Evolutionary conservation across 2,797 vertebrate genomes (phyloP), one percentile per base, ranked within the genome.

Genomic region (Amblyraja radiata): DNA sequence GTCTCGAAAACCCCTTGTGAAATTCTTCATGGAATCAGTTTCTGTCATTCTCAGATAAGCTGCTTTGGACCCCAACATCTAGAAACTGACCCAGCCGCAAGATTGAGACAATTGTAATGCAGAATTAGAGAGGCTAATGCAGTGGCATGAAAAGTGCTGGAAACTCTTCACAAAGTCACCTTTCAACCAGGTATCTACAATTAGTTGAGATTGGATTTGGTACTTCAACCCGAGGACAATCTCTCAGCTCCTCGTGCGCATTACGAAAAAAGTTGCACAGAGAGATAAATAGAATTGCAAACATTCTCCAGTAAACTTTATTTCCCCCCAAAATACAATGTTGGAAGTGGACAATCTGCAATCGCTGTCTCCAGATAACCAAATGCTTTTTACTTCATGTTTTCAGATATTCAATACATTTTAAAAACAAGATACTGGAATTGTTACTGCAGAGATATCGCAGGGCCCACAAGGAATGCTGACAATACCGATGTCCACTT

Each of bases 301-400:
- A 68, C 84, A 88, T 32, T 88, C 61, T 88, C 84, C 84, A 88
- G 84, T 88, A 68, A 88, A 88, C 84, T 88, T 88, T 88, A 88
- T 88, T 88, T 84, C 9, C 36, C 84, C 84, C 84, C 63, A 65
- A 88, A 88, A 88, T 88, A 68, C 36, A 68, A 88, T 32, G 36
- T 68, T 68, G 32, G 36, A n/a, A 88, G n/a, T 7, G 63, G 58
- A 86, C 61, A 88, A 88, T 36, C 84, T 65, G 61, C 61, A 88
- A 65, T 88, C 54, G 28, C 61, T 32, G 16, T 88, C 61, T 68
- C 84, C 84, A 39, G 61, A 88, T 36, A 18, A 88, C 21, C n/a
- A 21, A 63, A 8, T 88, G 61, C n/a, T 21, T 63, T 88, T 88
- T 68, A 68, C 61, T 65, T 39, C 3, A 68, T n/a, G 84, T n/a